phyloP scores from a whole-genome alignment of 2,888 invertebrate species.

The Rhodophaea formosa region DNA sequence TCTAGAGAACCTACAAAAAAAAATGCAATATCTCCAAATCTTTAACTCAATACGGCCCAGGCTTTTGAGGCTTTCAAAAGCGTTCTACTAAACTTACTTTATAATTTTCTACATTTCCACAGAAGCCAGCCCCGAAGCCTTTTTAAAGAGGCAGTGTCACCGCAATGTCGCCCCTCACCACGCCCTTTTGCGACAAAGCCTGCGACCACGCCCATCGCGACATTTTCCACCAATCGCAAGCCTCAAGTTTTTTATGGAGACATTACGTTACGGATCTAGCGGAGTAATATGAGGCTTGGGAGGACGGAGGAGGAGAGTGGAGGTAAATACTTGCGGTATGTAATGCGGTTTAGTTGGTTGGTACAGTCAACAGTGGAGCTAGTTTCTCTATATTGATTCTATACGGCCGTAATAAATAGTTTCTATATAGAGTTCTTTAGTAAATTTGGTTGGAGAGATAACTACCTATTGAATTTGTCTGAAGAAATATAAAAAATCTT shows the following conservation, averaged over 20 bases:
- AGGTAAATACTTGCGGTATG: neutral
- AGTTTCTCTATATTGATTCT: neutral
- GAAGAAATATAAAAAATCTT: no score
- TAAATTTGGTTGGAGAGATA: no score
- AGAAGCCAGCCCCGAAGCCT: slow-evolving; percentile 39
- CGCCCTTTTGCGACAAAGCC: slow-evolving; percentile 77
- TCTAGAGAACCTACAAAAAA: no score
- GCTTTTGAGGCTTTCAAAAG: no score
- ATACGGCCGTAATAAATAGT: neutral
- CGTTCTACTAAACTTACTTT: neutral
- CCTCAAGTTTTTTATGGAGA: slow-evolving; percentile 49
- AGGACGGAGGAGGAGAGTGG: neutral
- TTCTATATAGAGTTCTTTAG: neutral
- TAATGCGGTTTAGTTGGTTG: neutral
- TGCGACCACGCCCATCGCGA: slow-evolving; percentile 69
- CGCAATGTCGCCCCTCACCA: slow-evolving; percentile 56
- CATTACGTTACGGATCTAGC: slow-evolving; percentile 12
- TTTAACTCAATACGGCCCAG: no score
- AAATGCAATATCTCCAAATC: no score
- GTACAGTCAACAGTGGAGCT: neutral
- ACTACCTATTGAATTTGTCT: no score
- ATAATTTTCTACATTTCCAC: neutral
- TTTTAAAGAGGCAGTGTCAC: slow-evolving; percentile 72
- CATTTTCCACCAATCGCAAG: slow-evolving; percentile 68
- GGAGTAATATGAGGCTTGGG: slow-evolving; percentile 21